phyloP scores from a whole-genome alignment of 2,113 vertebrate genomes.

The Trematocara stigmaticum region DNA sequence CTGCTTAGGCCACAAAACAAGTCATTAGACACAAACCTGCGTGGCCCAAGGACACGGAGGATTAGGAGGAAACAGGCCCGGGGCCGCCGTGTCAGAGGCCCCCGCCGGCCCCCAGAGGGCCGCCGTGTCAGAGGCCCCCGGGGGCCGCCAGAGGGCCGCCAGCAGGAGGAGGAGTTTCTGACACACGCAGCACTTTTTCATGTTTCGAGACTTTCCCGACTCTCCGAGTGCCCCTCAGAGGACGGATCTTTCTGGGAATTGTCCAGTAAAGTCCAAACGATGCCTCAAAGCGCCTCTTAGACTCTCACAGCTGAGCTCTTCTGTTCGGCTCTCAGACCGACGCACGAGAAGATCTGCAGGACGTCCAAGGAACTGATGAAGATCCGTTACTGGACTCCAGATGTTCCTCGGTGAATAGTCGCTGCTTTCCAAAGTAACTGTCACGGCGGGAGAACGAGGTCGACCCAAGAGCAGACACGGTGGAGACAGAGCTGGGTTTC shows the following conservation, averaged over 20 bases:
- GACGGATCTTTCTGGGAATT: not conserved
- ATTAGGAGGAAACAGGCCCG: not conserved
- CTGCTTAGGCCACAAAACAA: conserved; percentile 40
- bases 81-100: not conserved
- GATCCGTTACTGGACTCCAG: not conserved
- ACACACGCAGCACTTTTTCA: not conserved
- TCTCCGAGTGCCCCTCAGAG: not conserved
- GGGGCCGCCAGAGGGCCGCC: not conserved
- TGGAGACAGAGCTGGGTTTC: no score
- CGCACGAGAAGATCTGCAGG: not conserved
- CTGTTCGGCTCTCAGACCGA: not conserved
- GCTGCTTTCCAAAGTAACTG: not conserved
- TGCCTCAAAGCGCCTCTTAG: not conserved
- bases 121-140: not conserved
- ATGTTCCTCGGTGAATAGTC: not conserved
- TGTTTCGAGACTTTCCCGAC: not conserved
- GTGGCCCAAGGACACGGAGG: not conserved
- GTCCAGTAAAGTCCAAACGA: not conserved
- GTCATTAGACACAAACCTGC: conserved; percentile 32
- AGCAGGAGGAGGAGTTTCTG: not conserved
- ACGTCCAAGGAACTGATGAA: not conserved
- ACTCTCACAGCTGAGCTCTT: not conserved
- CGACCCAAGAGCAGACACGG: no score
- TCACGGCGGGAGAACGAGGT: no score
- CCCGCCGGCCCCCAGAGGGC: not conserved